Conservation (phyloP, 2,888 invertebrate genomes). For the Cheilosia grossa region DNA sequence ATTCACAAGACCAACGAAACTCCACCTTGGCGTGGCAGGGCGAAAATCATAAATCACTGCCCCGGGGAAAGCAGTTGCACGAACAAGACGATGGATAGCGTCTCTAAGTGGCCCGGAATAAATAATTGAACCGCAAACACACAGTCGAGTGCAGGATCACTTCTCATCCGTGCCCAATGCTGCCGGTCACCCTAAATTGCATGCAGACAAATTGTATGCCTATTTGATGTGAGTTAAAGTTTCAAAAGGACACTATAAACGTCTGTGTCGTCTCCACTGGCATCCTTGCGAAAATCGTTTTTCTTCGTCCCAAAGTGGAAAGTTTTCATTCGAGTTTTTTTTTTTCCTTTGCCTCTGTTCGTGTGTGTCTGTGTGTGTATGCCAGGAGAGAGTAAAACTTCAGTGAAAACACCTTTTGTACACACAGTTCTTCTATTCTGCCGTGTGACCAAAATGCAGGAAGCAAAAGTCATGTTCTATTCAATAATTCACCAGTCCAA, state of each 20-base stretch:
- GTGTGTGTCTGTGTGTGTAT: background rate
- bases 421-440: conserved; percentile 36
- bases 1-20: conserved; percentile 1
- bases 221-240: conserved; percentile 59
- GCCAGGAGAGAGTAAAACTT: conserved; percentile 41
- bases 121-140: conserved; percentile 74
- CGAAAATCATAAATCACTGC: conserved; percentile 70
- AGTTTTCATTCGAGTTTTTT: conserved; percentile 32
- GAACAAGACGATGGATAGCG: conserved; percentile 50
- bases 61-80: conserved; percentile 48
- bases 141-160: conserved; percentile 62
- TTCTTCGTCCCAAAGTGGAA: conserved; percentile 39
- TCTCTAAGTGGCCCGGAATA: conserved; percentile 55
- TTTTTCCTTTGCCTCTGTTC: background rate
- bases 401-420: conserved; percentile 58
- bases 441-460: conserved; percentile 65
- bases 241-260: conserved; percentile 42
- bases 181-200: conserved; percentile 39
- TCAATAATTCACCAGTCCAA: conserved; percentile 72
- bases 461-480: conserved; percentile 67
- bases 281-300: conserved; percentile 21
- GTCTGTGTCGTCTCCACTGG: conserved; percentile 13
- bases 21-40: conserved; percentile 15
- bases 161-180: conserved; percentile 35
- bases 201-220: conserved; percentile 68